Conservation (phyloP, 2,797 vertebrate species). For the Neosilurus mollespiculum region DNA sequence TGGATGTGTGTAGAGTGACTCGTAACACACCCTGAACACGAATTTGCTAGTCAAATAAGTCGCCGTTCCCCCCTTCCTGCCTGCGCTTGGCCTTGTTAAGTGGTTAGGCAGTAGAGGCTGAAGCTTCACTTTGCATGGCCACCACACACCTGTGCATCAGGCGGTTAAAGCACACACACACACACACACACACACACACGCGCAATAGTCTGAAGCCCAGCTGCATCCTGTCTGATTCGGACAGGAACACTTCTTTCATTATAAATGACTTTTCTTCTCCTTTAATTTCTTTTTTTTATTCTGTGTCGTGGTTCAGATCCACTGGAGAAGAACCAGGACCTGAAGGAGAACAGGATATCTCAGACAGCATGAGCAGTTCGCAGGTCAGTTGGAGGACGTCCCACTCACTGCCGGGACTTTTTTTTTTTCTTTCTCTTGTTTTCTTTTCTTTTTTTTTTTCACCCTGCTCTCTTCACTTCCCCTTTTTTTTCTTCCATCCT, state of each 20-base stretch:
- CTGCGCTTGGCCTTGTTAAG: conserved; percentile 35
- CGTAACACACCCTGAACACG: conserved; percentile 49
- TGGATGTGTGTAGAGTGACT: conserved; percentile 15
- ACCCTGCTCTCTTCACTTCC: conserved; percentile 23
- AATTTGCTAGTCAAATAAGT: conserved; percentile 76
- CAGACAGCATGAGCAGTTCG: conserved; percentile 30
- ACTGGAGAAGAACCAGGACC: conserved; percentile 15
- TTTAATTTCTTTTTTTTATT: not conserved
- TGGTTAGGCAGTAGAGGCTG: conserved; percentile 26
- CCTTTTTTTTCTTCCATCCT: not conserved
- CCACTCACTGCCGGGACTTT: not conserved
- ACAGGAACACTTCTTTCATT: not conserved
- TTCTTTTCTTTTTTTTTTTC: not conserved
- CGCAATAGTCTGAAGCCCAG: conserved; percentile 32
- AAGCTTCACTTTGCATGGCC: conserved; percentile 48
- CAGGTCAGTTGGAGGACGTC: conserved; percentile 51
- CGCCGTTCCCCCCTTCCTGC: conserved; percentile 36
- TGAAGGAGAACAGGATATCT: conserved; percentile 18
- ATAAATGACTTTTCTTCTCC: not conserved
- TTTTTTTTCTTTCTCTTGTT: not conserved
- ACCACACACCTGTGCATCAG: conserved; percentile 43
- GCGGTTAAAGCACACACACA: not conserved
- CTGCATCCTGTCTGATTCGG: conserved; percentile 51
- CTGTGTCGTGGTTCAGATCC: not conserved
- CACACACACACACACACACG: not conserved